phyloP scores from a whole-genome alignment of 1,140 invertebrate genomes.

The Ylistrum balloti region DNA sequence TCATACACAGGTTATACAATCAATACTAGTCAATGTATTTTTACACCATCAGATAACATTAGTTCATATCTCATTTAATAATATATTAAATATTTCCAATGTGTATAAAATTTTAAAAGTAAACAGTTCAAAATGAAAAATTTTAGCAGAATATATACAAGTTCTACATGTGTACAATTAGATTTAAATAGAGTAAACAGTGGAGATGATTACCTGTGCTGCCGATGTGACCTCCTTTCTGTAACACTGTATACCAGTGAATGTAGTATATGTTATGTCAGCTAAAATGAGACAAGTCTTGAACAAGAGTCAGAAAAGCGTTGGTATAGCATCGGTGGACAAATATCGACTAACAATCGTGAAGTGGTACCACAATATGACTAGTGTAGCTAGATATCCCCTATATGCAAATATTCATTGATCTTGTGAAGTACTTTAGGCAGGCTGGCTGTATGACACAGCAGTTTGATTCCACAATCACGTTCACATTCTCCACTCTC shows the following conservation, averaged over 20 bases:
- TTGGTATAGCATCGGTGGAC: neutral
- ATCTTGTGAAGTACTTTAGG: neutral
- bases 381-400: neutral
- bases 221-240: neutral
- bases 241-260: neutral
- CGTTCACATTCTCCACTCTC: neutral
- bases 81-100: too few relatives aligned
- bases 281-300: neutral
- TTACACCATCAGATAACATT: too few relatives aligned
- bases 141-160: too few relatives aligned
- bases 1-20: too few relatives aligned
- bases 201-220: neutral
- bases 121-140: too few relatives aligned
- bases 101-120: too few relatives aligned
- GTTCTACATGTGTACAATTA: too few relatives aligned
- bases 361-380: conserved; percentile 14
- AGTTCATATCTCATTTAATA: too few relatives aligned
- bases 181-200: too few relatives aligned
- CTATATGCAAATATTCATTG: conserved; percentile 21
- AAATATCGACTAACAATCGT: neutral
- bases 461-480: neutral
- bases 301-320: neutral
- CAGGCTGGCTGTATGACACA: neutral
- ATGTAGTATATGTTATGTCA: neutral
- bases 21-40: too few relatives aligned